Percentiles rank a stretch among this genome's conserved stretches.
Evolutionary conservation across 2,113 vertebrate species (phyloP).

Genomic region (Lepus europaeus): DNA sequence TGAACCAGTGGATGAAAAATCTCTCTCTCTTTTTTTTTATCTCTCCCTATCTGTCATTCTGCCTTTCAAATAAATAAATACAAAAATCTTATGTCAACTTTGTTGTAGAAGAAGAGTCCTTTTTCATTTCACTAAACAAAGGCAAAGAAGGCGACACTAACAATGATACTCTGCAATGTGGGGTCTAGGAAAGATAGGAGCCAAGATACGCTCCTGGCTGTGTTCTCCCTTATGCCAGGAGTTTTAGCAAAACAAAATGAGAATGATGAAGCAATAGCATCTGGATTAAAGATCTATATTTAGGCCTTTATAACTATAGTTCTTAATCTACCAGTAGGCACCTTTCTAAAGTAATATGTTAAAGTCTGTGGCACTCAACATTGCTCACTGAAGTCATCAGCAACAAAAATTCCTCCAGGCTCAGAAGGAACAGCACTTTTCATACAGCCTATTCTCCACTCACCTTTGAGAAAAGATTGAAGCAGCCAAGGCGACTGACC

Average conservation of each 20-base stretch:
- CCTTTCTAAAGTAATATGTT: not conserved
- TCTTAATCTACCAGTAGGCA: not conserved
- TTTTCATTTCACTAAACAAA: conserved; percentile 5
- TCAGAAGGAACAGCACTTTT: not conserved
- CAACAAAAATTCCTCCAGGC: not conserved
- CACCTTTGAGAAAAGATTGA: conserved; percentile 99
- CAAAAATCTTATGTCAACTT: conserved; percentile 1
- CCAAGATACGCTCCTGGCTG: not conserved
- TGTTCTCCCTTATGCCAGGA: not conserved
- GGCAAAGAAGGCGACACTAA: not conserved
- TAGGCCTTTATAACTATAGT: not conserved
- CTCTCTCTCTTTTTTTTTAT: too few species aligned
- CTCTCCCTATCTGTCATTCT: too few species aligned
- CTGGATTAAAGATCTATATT: not conserved
- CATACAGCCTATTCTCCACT: conserved; percentile 60
- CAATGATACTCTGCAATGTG: not conserved
- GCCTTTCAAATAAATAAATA: not conserved
- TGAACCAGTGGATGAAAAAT: too few species aligned
- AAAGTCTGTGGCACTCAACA: not conserved
- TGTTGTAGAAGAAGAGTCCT: conserved; percentile 12
- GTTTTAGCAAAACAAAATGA: conserved; percentile 31
- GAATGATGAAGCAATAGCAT: not conserved
- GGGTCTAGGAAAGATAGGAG: not conserved
- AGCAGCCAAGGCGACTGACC: conserved; percentile 97
- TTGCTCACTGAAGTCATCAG: not conserved